Conservation (phyloP, 1,140 invertebrate species). For the Battus philenor region DNA sequence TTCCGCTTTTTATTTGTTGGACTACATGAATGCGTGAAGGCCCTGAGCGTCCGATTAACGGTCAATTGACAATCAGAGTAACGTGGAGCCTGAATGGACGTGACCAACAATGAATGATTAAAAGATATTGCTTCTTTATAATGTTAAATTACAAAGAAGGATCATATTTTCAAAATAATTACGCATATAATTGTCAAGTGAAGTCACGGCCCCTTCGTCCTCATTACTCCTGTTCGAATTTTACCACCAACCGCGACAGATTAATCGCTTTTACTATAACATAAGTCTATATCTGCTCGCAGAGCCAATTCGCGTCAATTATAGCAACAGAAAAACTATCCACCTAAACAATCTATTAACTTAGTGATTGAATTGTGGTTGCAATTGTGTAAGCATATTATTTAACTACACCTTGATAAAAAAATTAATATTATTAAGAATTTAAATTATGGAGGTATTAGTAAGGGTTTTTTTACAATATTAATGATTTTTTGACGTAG, state of each 20-base stretch:
- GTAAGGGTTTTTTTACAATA: too few relatives aligned
- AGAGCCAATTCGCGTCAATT: conserved; percentile 60
- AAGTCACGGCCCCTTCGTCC: conserved; percentile 40
- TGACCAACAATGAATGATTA: conserved; percentile 37
- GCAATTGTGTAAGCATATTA: conserved; percentile 30
- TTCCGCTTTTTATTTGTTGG: conserved; percentile 26
- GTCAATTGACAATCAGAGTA: conserved; percentile 56
- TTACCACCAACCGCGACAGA: conserved; percentile 69
- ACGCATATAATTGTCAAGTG: conserved; percentile 72
- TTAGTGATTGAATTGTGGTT: conserved; percentile 28
- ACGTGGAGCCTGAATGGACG: conserved; percentile 39
- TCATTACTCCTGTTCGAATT: conserved; percentile 62
- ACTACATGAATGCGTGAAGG: conserved; percentile 32
- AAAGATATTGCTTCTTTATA: conserved; percentile 57
- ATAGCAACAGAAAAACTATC: conserved; percentile 60
- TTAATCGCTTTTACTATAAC: conserved; percentile 72
- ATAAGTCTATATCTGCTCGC: conserved; percentile 58
- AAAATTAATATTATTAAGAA: too few relatives aligned
- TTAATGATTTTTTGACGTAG: too few relatives aligned
- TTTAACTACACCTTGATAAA: too few relatives aligned
- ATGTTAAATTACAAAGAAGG: conserved; percentile 64
- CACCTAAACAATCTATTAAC: conserved; percentile 58
- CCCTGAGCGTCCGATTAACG: conserved; percentile 38
- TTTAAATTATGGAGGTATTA: too few relatives aligned
- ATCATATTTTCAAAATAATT: conserved; percentile 72